phyloP scores from a whole-genome alignment of 30 jellyfish, hydroid and myxozoan genomes.

The Aurelia aurita region DNA sequence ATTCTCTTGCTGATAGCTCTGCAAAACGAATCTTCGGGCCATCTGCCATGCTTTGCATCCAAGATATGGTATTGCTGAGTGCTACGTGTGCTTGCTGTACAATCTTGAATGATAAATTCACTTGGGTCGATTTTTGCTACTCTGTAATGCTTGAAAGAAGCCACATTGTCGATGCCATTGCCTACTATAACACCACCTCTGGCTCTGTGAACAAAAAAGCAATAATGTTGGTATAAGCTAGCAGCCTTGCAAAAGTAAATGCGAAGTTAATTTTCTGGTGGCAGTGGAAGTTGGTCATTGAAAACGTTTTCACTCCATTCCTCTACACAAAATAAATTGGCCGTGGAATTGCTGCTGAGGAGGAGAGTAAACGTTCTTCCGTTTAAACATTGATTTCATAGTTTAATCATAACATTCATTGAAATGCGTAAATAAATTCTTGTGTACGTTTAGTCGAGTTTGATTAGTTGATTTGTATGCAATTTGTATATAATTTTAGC shows the following conservation, averaged over 20 bases:
- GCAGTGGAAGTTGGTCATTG: neutral
- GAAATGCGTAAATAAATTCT: no score
- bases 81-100: slow-evolving; percentile 60
- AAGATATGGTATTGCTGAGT: slow-evolving; percentile 58
- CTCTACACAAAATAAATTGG: no score
- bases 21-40: slow-evolving; percentile 83
- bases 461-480: no score
- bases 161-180: slow-evolving; percentile 67
- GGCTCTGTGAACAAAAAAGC: neutral
- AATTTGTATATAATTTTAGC: no score
- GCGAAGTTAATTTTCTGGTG: no score
- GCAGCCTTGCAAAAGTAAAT: no score
- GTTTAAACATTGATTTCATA: no score
- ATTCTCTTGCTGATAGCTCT: slow-evolving; percentile 66
- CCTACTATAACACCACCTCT: slow-evolving; percentile 82
- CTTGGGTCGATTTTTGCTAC: slow-evolving; percentile 60
- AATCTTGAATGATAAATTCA: slow-evolving; percentile 61
- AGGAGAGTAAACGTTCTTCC: no score
- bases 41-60: slow-evolving; percentile 83
- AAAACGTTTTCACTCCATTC: no score
- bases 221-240: neutral
- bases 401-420: no score
- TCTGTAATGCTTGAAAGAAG: slow-evolving; percentile 63
- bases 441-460: no score
- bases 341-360: no score